phyloP scores from a whole-genome alignment of 2,113 vertebrate genomes.

The Hemicordylus capensis region DNA sequence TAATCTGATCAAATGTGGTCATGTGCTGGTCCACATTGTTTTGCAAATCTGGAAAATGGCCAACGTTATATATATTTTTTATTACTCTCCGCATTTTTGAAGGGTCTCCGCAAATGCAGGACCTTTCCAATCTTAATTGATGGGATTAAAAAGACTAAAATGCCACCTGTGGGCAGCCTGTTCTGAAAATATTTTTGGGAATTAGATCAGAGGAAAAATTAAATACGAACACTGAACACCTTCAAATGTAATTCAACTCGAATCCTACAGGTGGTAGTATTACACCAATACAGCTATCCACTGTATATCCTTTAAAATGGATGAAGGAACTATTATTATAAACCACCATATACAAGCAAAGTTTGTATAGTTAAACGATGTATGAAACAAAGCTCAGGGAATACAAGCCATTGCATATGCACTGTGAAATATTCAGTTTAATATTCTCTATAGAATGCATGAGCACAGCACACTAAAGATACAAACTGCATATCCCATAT shows the following conservation, averaged over 20 bases:
- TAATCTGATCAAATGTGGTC: not conserved
- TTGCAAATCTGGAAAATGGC: not conserved
- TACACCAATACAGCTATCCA: not conserved
- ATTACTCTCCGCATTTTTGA: not conserved
- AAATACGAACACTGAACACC: not conserved
- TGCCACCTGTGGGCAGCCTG: not conserved
- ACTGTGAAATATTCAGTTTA: too few species aligned
- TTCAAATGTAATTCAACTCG: not conserved
- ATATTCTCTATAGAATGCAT: too few species aligned
- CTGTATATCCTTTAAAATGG: not conserved
- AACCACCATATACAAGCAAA: too few species aligned
- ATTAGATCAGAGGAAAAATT: not conserved
- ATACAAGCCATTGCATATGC: too few species aligned
- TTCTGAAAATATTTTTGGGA: slow-evolving; percentile 22
- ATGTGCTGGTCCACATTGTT: slow-evolving; percentile 8
- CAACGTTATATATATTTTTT: not conserved
- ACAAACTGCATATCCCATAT: too few species aligned
- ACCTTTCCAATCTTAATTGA: not conserved
- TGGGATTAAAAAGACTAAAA: slow-evolving; percentile 1
- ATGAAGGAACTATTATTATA: not conserved
- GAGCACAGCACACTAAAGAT: too few species aligned
- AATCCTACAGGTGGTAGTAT: slow-evolving; percentile 13
- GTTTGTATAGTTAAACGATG: not conserved
- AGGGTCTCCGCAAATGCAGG: slow-evolving; percentile 9
- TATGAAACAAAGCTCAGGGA: too few species aligned